phyloP scores from a whole-genome alignment of 2,888 invertebrate species.

The Girardia tigrina region DNA sequence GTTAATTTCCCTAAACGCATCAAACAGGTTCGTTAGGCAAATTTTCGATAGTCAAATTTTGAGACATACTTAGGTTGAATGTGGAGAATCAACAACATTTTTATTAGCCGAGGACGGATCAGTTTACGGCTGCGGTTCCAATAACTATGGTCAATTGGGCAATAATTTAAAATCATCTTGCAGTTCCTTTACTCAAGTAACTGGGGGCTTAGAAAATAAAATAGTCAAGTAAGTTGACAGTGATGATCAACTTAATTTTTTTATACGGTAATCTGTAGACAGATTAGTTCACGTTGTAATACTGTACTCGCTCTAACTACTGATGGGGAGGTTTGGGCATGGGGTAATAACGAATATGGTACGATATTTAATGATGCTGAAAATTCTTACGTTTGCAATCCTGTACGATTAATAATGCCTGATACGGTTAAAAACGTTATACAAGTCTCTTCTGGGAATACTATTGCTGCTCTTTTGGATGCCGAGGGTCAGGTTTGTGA shows the following conservation, averaged over 20 bases:
- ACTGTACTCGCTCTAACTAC: neutral
- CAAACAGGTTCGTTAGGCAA: neutral
- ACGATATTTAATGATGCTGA: neutral
- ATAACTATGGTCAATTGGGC: neutral
- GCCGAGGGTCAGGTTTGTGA: neutral
- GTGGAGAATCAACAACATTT: neutral
- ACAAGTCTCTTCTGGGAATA: neutral
- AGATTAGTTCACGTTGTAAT: slow-evolving; percentile 7
- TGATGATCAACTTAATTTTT: neutral
- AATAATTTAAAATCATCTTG: neutral
- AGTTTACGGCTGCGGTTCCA: neutral
- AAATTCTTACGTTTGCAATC: neutral
- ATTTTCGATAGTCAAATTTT: neutral
- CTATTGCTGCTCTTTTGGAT: neutral
- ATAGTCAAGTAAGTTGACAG: neutral
- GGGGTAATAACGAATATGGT: neutral
- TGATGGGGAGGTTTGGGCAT: neutral
- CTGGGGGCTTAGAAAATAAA: neutral
- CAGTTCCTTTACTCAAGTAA: neutral
- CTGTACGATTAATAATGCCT: neutral
- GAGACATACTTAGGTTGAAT: neutral
- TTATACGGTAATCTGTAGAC: neutral
- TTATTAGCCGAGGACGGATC: neutral
- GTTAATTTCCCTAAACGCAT: neutral
- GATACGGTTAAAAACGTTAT: neutral